Evolutionary conservation across 2,888 invertebrate species (phyloP), one percentile per base, ranked within the genome.

Genomic region (Tachystola acroxantha): DNA sequence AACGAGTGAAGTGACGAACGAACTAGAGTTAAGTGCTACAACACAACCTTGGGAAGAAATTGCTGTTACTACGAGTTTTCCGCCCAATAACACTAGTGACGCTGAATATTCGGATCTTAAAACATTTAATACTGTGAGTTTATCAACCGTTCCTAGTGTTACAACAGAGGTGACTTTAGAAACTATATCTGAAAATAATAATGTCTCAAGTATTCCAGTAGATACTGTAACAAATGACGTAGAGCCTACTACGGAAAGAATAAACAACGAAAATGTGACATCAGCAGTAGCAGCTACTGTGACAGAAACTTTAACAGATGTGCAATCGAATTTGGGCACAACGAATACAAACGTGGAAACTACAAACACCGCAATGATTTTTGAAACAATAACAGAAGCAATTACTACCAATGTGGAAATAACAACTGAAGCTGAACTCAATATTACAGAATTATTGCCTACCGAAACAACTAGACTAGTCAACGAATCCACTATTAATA

Each of bases 1-100:
- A 27, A 33, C 24, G 35, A 57, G 46, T 46, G 52, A 50, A 36
- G 49, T 41, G 27, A 43, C 50, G 39, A 54, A 42, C 30, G 45
- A 50, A 32, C 24, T 13, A 24, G 45, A 50, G 30, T 25, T 29
- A 29, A 25, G 10, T 33, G 20, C 9, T 12, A 32, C 22, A 19
- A 38, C 33, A 25, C 2, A 26, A 2, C n/a, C 22, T 12, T 35
- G 28, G 36, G 38, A 45, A 26, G 29, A 44, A 14, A 19, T 37
- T 30, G 37, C 35, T 10, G 16, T 36, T 10, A 9, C 31, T 19
- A 36, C 25, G 9, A 26, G 10, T 7, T 19, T 25, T n/a, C 19
- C 31, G 7, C 3, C 7, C 4, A 32, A 31, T 11, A 25, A 25
- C n/a, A 10, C 36, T 50, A 1, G 39, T 36, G 19, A 26, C n/a